These are phyloP conservation scores for Cacoxenus indagator DNA, from an alignment of 2,888 invertebrate genomes.

Conservation along the genomic window DNA sequence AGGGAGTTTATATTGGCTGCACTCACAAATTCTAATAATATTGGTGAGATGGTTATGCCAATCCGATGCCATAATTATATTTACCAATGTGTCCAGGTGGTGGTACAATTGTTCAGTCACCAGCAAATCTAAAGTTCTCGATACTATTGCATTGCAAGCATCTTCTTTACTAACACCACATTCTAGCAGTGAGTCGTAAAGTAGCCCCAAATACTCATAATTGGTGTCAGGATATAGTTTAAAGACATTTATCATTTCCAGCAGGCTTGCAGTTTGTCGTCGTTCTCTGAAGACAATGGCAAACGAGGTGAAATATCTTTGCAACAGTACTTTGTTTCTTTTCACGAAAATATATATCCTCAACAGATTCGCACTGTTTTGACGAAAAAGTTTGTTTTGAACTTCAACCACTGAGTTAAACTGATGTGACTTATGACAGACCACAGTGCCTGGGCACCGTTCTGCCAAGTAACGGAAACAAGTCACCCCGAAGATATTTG, in stretches of 20 bases:
- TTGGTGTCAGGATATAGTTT: slow-evolving; percentile 24
- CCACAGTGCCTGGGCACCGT: too few species aligned
- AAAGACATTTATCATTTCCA: slow-evolving; percentile 38
- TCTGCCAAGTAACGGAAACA: too few species aligned
- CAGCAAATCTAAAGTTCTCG: background rate
- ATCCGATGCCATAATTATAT: background rate
- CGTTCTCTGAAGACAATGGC: slow-evolving; percentile 31
- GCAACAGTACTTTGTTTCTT: slow-evolving; percentile 29
- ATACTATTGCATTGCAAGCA: background rate
- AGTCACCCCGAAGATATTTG: too few species aligned
- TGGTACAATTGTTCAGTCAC: background rate
- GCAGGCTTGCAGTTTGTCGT: slow-evolving; percentile 16
- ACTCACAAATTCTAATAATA: background rate
- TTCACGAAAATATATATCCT: slow-evolving; percentile 26
- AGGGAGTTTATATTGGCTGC: background rate
- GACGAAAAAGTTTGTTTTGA: slow-evolving; percentile 18
- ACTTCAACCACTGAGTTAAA: slow-evolving; percentile 27
- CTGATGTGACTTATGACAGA: too few species aligned
- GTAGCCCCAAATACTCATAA: background rate
- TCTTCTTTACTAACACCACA: background rate
- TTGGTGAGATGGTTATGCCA: background rate
- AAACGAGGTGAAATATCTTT: slow-evolving; percentile 29
- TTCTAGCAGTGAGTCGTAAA: slow-evolving; percentile 11
- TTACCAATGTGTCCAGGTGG: background rate
- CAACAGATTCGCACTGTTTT: background rate